Conservation (phyloP, 2,113 vertebrate species). For the Neolamprologus ventralis region DNA sequence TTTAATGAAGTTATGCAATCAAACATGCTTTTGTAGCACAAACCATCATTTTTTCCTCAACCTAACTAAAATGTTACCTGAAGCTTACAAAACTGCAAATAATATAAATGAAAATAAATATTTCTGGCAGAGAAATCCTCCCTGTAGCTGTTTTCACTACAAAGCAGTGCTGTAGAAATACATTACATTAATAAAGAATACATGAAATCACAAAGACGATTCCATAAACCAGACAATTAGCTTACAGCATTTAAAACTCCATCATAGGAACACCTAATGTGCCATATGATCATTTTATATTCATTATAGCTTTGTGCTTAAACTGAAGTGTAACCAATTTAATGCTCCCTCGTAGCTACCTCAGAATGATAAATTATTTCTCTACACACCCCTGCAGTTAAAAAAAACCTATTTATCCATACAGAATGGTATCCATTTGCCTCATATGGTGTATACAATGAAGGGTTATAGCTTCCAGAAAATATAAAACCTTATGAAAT, state of each 20-base stretch:
- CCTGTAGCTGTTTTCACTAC: not conserved
- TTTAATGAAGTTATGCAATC: not conserved
- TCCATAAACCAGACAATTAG: not conserved
- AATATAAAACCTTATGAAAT: conserved; percentile 6
- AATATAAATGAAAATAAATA: not conserved
- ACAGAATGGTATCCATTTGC: conserved; percentile 25
- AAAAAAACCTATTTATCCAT: not conserved
- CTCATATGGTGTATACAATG: not conserved
- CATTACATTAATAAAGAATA: not conserved
- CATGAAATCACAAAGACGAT: not conserved
- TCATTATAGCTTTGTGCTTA: conserved; percentile 18
- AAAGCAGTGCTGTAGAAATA: not conserved
- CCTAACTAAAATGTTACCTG: not conserved
- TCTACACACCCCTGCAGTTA: not conserved
- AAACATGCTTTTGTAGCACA: not conserved
- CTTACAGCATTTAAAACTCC: not conserved
- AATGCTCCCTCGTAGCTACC: not conserved
- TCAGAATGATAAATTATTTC: not conserved
- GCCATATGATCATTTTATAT: not conserved
- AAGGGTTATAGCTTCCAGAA: not conserved
- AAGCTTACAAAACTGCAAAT: not conserved
- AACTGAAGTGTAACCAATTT: conserved; percentile 20
- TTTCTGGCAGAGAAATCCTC: not conserved
- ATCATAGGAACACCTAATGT: conserved; percentile 1
- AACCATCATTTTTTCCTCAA: not conserved